Evolutionary conservation across 2,113 vertebrate genomes (phyloP).

Genomic region (Hippotragus niger): DNA sequence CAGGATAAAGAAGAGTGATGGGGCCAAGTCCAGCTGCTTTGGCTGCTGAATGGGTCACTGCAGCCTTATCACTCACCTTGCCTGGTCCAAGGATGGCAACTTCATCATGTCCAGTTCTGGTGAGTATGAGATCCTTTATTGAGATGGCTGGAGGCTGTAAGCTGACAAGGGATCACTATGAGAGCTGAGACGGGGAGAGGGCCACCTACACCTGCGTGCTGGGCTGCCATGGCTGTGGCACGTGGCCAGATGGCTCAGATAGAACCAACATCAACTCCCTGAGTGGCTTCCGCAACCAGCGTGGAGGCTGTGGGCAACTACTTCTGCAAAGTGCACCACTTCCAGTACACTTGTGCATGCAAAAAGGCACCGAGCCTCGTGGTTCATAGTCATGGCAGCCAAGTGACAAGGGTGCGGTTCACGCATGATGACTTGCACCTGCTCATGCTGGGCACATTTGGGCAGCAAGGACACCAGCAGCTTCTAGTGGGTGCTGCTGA

Average conservation of each 20-base stretch:
- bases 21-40: neutral
- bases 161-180: constrained; percentile 88
- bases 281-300: constrained; percentile 88
- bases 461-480: constrained; percentile 91
- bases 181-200: constrained; percentile 91
- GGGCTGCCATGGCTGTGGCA: constrained; percentile 91
- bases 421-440: constrained; percentile 89
- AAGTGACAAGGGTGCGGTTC: constrained; percentile 94
- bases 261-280: constrained; percentile 92
- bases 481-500: constrained; percentile 89
- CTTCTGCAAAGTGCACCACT: constrained; percentile 93
- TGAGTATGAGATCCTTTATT: neutral
- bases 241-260: constrained; percentile 91
- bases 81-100: neutral
- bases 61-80: neutral
- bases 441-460: constrained; percentile 84
- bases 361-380: constrained; percentile 90
- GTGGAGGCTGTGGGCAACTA: constrained; percentile 90
- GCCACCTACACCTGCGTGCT: constrained; percentile 91
- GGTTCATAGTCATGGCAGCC: constrained; percentile 93
- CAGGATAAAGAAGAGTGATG: neutral
- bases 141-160: constrained; percentile 89
- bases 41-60: neutral
- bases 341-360: constrained; percentile 90
- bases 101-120: neutral